A percentile compares a stretch with the other conserved stretches of the same genome.
phyloP scores from a whole-genome alignment of 2,888 invertebrate species.

The Anorthoa munda region DNA sequence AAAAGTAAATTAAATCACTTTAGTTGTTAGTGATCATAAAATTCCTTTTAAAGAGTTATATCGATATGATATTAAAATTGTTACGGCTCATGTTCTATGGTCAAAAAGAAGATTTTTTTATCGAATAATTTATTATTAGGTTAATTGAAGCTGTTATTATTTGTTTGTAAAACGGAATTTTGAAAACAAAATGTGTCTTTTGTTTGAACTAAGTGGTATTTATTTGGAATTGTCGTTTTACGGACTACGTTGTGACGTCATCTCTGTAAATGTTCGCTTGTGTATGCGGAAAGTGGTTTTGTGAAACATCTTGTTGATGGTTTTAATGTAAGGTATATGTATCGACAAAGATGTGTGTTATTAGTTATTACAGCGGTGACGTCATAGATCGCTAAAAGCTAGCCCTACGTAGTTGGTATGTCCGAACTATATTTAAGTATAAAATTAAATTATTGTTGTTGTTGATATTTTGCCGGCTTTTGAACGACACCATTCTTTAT shows the following conservation, averaged over 20 bases:
- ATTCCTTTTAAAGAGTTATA: slow-evolving; percentile 82
- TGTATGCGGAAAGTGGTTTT: slow-evolving; percentile 11
- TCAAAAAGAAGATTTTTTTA: slow-evolving; percentile 77
- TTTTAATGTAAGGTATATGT: slow-evolving; percentile 11
- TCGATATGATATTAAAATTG: slow-evolving; percentile 89
- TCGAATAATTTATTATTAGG: slow-evolving; percentile 86
- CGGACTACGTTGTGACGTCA: slow-evolving; percentile 70
- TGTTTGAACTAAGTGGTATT: slow-evolving; percentile 73
- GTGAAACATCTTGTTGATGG: slow-evolving; percentile 21
- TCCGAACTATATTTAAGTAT: slow-evolving; percentile 81
- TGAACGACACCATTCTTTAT: slow-evolving; percentile 81
- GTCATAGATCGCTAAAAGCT: slow-evolving; percentile 68
- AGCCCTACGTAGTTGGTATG: slow-evolving; percentile 72
- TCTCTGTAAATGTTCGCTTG: slow-evolving; percentile 58
- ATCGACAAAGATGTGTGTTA: slow-evolving; percentile 15
- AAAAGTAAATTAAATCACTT: slow-evolving; percentile 29
- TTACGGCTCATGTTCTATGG: slow-evolving; percentile 84
- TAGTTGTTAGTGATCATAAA: slow-evolving; percentile 76
- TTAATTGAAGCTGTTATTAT: slow-evolving; percentile 84
- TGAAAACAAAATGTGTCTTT: slow-evolving; percentile 73
- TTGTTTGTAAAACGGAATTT: slow-evolving; percentile 82
- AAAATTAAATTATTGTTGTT: slow-evolving; percentile 82
- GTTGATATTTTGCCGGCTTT: slow-evolving; percentile 86
- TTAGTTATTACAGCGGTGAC: slow-evolving; percentile 59
- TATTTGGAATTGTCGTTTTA: slow-evolving; percentile 75